Evolutionary conservation across 2,113 vertebrate genomes (phyloP), one percentile per base, ranked within the genome.

Genomic region (Eleginops maclovinus): DNA sequence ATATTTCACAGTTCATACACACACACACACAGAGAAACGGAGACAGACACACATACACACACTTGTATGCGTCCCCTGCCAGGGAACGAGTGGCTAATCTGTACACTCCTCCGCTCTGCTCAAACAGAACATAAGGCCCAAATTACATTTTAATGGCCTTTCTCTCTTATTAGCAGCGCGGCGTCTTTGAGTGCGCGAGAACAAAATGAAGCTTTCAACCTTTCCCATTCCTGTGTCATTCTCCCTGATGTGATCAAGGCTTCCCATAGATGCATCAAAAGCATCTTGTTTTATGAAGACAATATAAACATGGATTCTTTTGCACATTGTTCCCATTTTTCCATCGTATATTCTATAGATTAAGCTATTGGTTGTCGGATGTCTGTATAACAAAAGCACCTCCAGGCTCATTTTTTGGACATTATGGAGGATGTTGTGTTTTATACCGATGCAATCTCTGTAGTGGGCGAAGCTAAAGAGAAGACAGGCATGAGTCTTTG

Each of bases 111-210:
- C 84, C 50, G 46, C 74, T 75, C 77, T 81, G 71, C 87, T 89
- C 84, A 81, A 88, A 87, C 74, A 85, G 77, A 87, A 84, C 78
- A 75, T 56, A 19, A 72, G 81, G 72, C 69, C 72, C 68, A 93
- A 90, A 94, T 93, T 82, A 84, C 91, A 91, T 93, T 94, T 93
- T 91, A 93, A 93, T 93, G 87, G 88, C 86, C 79, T 88, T 51
- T 82, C 75, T 65, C 75, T 77, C 68, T 77, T 93, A 89, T 92
- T 91, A 90, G 83, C 72, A 53, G n/a, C 0, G 9, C 70, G 3
- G 54, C 72, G 17, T 84, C 75, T 89, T 79, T 67, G 40, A 67
- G 56, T 24, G 50, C 15, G 1, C 14, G 0, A 40, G 41, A 82
- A 81, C 65, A 87, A 87, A 88, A 88, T 86, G 36, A 85, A 70